Conservation (phyloP, 2,888 invertebrate species). For the Dendrolimus houi region DNA sequence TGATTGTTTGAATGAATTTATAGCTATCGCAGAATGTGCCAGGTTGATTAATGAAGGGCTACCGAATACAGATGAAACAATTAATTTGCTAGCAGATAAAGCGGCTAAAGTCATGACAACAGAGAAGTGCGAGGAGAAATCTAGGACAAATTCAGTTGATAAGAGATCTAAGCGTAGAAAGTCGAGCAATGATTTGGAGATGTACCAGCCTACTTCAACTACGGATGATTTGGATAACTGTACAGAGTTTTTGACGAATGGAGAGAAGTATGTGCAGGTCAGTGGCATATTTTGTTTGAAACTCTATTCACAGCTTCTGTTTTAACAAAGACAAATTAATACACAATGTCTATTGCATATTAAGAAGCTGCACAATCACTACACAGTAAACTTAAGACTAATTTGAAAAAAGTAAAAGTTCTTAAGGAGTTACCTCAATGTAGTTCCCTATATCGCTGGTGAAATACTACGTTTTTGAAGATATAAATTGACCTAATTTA, state of each 20-base stretch:
- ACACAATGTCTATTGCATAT: no score
- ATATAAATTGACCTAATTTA: no score
- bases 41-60: conserved; percentile 39
- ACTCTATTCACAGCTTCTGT: background rate
- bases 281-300: conserved; percentile 1
- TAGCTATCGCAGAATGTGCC: conserved; percentile 57
- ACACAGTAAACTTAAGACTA: no score
- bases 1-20: conserved; percentile 65
- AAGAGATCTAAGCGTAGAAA: conserved; percentile 51
- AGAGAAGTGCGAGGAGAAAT: conserved; percentile 40
- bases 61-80: conserved; percentile 51
- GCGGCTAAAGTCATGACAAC: conserved; percentile 65
- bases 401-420: no score
- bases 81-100: conserved; percentile 58
- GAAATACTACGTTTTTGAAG: no score
- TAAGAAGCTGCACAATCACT: no score
- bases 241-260: conserved; percentile 43
- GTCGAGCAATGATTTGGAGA: conserved; percentile 60
- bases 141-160: conserved; percentile 39
- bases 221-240: conserved; percentile 60
- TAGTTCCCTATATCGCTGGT: no score
- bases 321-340: no score
- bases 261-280: conserved; percentile 66
- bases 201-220: conserved; percentile 66
- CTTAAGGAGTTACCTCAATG: no score